phyloP scores from a whole-genome alignment of 2,797 vertebrate species.

The Clamator glandarius region DNA sequence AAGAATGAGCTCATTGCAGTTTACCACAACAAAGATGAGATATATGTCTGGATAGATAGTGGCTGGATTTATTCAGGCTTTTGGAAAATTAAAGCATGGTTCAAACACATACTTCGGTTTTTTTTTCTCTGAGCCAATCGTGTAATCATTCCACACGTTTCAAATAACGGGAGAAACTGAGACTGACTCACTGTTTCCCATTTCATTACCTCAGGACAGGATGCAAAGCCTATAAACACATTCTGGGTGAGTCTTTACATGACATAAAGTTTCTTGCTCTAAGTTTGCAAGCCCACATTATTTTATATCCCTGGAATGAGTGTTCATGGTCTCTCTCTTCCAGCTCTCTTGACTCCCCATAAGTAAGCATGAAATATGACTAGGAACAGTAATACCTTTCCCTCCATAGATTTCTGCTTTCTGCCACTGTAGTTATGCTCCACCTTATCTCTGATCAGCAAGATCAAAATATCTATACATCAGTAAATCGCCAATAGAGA shows the following conservation, averaged over 20 bases:
- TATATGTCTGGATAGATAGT: slow-evolving; percentile 18
- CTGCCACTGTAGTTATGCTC: not conserved
- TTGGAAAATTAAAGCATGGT: slow-evolving; percentile 57
- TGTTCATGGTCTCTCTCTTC: slow-evolving; percentile 31
- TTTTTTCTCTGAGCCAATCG: slow-evolving; percentile 58
- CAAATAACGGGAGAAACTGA: slow-evolving; percentile 58
- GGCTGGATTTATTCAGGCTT: slow-evolving; percentile 45
- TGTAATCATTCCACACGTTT: slow-evolving; percentile 47
- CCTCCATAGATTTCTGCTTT: not conserved
- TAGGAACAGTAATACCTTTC: slow-evolving; percentile 7
- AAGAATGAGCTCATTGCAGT: slow-evolving; percentile 5
- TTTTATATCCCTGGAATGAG: slow-evolving; percentile 43
- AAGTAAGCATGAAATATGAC: not conserved
- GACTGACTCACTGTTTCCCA: slow-evolving; percentile 69
- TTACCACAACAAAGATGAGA: slow-evolving; percentile 30
- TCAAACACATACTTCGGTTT: slow-evolving; percentile 61
- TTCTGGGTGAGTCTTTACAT: slow-evolving; percentile 39
- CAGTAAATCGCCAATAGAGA: not conserved
- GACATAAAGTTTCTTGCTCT: slow-evolving; percentile 31
- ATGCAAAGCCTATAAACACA: slow-evolving; percentile 69
- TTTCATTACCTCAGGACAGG: slow-evolving; percentile 66
- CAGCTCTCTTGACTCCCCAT: not conserved
- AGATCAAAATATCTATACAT: not conserved
- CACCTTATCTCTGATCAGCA: not conserved
- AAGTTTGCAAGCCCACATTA: not conserved